Base-by-base conservation (phyloP, 2,888 invertebrate species). In the Schrankia costaestrigalis region DNA sequence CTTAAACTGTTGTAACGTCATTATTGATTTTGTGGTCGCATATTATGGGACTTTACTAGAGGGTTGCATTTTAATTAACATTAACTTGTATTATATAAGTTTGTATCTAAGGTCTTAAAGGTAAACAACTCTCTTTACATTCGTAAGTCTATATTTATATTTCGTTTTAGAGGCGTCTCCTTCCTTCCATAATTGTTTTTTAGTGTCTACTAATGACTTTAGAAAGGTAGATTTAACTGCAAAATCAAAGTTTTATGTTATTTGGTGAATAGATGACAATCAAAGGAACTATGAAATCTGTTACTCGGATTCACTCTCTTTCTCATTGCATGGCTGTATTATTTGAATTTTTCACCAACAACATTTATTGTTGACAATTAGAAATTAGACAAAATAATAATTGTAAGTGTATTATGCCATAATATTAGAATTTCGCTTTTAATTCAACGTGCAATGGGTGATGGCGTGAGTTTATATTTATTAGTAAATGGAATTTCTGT, bases 91-190 rank as follows among this genome's bases (percentile, higher is more conserved):
- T 67, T 67, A 80, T n/a, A n/a, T 84, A 85, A 83, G 81, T 79
- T 80, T 78, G 69, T 78, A 77, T 69, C 70, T 83, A 85, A 86
- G 79, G 75, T 81, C 72, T 76, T 78, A 69, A 78, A 78, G 76
- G 78, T 81, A 61, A 84, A 83, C 77, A 80, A 84, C 81, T 83
- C 79, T 84, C 82, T 84, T 83, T 85, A 85, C 82, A 80, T 78
- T 76, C 65, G 78, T 87, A 86, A 84, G 83, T 74, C 75, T 80
- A 78, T 81, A 84, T 85, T 85, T 84, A 86, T 85, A 84, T 82
- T 82, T 77, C 71, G 78, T 81, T 81, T 74, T 76, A 77, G 72
- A 73, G 73, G 68, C 66, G 63, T 74, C 75, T 73, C 70, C 73
- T 72, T 75, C 77, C 83, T 81, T 84, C 81, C 77, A 70, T 78